Conservation (phyloP, 2,888 invertebrate species). For the Amaurobius ferox region DNA sequence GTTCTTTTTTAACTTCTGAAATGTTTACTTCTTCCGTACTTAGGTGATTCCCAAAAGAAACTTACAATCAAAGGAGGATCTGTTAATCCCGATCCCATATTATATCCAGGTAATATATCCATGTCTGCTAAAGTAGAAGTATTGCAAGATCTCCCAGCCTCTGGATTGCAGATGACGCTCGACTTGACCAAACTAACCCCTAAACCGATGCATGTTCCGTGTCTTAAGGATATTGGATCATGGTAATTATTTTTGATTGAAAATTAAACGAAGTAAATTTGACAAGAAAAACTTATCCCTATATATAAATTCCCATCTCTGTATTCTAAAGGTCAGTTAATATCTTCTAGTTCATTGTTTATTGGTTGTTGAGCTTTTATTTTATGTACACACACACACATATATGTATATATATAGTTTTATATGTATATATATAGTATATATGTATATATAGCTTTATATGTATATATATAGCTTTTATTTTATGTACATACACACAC, state of each 20-base stretch:
- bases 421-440: background rate
- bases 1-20: no score
- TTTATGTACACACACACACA: background rate
- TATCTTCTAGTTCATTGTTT: no score
- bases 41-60: constrained; percentile 32
- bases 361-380: no score
- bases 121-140: constrained; percentile 22
- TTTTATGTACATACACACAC: background rate
- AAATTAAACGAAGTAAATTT: background rate
- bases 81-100: constrained; percentile 48
- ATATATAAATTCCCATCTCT: background rate
- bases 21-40: no score
- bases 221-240: constrained; percentile 46
- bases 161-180: constrained; percentile 24
- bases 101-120: constrained; percentile 53
- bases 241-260: constrained; percentile 25
- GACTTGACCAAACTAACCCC: constrained; percentile 37
- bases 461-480: no score
- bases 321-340: no score
- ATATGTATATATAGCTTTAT: no score
- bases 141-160: constrained; percentile 32
- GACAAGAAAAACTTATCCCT: background rate
- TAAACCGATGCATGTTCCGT: constrained; percentile 40
- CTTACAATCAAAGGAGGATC: constrained; percentile 20
- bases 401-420: constrained; percentile 9